Base-by-base conservation (phyloP, 2,113 vertebrate genomes). In the Psilopsiagon aymara region DNA sequence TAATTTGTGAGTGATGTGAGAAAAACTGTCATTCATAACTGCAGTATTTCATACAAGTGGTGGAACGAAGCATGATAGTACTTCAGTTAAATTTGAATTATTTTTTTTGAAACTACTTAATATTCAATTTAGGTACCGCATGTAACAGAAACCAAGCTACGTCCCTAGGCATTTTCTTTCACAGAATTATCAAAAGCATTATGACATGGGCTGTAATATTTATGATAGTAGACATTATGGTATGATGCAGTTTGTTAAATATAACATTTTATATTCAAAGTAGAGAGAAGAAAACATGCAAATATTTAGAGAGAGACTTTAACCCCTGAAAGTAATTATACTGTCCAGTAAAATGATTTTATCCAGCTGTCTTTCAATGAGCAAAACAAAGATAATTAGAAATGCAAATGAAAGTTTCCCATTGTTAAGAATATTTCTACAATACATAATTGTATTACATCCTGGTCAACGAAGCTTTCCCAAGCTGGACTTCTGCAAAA, bases 51-150 rank as follows among this genome's bases (percentile, higher is more conserved):
- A 33, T 35, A 41, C 7, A 90, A 84, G 83, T 52, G 11, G 52
- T 12, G 33, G 7, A 80, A 47, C 4, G 0, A 3, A 19, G 5
- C n/a, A 20, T 16, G 57, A 17, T n/a, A 66, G 7, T 17, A 37
- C 13, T 71, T 52, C 8, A 4, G 11, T 33, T 92, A 74, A 83
- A 76, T 78, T 29, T 81, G 17, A 20, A 81, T 86, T 67, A n/a
- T 2, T 55, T 78, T 94, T 94, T 67, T 49, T 8, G 13, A 29
- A 88, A 83, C 29, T 7, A 0, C 16, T 82, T 86, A 75, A 46
- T 60, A 60, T 64, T 13, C 25, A 82, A 27, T 18, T 51, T 75
- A 64, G n/a, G 2, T 67, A 70, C 80, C 11, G 4, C 24, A 78
- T 20, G 23, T 17, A 74, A 49, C 20, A 5, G 2, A 92, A 93